A percentile compares a stretch with the other conserved stretches of the same genome.
Conservation (phyloP, 2,113 vertebrate genomes). For the Pyxicephalus adspersus region DNA sequence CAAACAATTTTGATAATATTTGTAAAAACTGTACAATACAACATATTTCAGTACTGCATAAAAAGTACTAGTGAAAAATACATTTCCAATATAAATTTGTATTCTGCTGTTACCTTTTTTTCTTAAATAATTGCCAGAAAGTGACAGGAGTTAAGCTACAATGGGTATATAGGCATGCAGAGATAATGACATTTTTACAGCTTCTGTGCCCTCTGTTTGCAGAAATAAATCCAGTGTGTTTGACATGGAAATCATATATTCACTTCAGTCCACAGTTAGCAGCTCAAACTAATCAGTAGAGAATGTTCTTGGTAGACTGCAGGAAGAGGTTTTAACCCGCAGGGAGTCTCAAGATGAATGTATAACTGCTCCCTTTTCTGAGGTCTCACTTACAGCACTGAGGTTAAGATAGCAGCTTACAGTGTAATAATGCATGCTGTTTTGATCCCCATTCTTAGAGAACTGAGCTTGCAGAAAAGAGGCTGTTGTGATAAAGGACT, state of each 20-base stretch:
- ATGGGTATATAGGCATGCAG: constrained; percentile 22
- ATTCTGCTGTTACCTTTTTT: background rate
- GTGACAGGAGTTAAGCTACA: constrained; percentile 16
- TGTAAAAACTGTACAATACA: background rate
- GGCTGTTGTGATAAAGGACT: constrained; percentile 46
- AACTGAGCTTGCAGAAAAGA: constrained; percentile 25
- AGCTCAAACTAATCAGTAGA: constrained; percentile 54
- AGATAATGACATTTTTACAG: constrained; percentile 35
- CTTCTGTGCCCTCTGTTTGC: constrained; percentile 27
- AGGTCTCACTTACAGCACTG: constrained; percentile 59
- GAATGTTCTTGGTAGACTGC: constrained; percentile 49
- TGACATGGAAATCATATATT: constrained; percentile 52
- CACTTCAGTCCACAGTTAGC: constrained; percentile 52
- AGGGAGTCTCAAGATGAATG: background rate
- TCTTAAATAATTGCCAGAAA: constrained; percentile 19
- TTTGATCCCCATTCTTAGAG: constrained; percentile 27
- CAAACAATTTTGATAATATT: background rate
- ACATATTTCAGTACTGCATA: background rate
- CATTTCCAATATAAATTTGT: background rate
- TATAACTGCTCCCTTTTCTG: constrained; percentile 36
- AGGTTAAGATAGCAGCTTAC: constrained; percentile 55
- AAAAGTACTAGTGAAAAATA: constrained; percentile 1
- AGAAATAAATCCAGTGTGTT: constrained; percentile 40
- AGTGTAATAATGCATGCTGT: constrained; percentile 45
- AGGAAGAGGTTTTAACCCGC: constrained; percentile 1